phyloP scores from a whole-genome alignment of 2,113 vertebrate genomes.

The Pterocles gutturalis region DNA sequence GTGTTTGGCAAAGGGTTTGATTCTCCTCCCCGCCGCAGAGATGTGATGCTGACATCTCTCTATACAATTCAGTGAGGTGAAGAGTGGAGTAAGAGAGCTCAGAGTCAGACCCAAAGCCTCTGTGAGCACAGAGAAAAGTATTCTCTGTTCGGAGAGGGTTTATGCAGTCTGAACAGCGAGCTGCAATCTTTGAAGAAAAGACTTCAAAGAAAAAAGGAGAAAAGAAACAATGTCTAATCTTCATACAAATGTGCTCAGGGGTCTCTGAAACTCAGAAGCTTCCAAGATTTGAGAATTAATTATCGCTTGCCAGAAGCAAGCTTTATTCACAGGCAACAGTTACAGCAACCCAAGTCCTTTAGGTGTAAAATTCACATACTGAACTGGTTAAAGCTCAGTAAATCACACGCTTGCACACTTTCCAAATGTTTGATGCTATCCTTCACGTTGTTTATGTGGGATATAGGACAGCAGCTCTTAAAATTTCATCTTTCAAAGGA shows the following conservation, averaged over 20 bases:
- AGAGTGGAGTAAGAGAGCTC: not conserved
- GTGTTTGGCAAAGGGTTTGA: not conserved
- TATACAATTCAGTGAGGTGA: not conserved
- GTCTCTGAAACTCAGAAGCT: slow-evolving; percentile 70
- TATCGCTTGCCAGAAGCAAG: slow-evolving; percentile 76
- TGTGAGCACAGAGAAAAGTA: slow-evolving; percentile 22
- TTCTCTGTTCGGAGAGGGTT: slow-evolving; percentile 51
- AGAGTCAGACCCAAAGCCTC: slow-evolving; percentile 27
- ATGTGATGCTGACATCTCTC: not conserved
- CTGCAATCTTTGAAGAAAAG: slow-evolving; percentile 74
- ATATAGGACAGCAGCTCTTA: not conserved
- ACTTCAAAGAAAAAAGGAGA: slow-evolving; percentile 76
- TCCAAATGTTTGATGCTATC: slow-evolving; percentile 50
- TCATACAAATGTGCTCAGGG: slow-evolving; percentile 74
- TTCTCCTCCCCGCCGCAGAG: not conserved
- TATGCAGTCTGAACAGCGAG: slow-evolving; percentile 48
- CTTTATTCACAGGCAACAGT: slow-evolving; percentile 75
- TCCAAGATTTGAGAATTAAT: slow-evolving; percentile 82
- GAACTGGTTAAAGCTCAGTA: slow-evolving; percentile 66
- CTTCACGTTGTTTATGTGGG: slow-evolving; percentile 21
- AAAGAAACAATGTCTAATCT: slow-evolving; percentile 81
- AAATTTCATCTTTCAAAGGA: slow-evolving; percentile 11
- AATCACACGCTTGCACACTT: slow-evolving; percentile 34
- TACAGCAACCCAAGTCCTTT: slow-evolving; percentile 56
- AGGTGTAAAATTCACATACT: slow-evolving; percentile 72